phyloP scores from a whole-genome alignment of 2,797 vertebrate genomes.

The Bovichtus diacanthus region DNA sequence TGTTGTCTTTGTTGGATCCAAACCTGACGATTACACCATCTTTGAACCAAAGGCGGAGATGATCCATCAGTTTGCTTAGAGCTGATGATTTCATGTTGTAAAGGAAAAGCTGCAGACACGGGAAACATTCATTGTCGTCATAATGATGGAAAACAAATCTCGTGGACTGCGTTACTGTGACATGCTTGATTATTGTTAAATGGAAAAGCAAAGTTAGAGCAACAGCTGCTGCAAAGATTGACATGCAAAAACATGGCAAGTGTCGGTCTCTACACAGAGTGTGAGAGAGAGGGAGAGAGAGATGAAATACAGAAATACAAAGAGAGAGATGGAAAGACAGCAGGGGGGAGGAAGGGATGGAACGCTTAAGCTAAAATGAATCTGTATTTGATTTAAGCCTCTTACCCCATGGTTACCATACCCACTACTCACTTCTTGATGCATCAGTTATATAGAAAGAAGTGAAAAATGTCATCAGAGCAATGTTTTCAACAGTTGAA shows the following conservation, averaged over 20 bases:
- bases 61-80: constrained; percentile 34
- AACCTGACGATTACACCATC: constrained; percentile 21
- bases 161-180: background rate
- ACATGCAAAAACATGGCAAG: constrained; percentile 20
- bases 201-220: background rate
- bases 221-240: constrained; percentile 7
- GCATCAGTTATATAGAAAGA: too few species aligned
- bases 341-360: constrained; percentile 38
- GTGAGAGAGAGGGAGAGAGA: constrained; percentile 17
- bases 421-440: constrained; percentile 33
- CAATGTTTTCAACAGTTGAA: too few species aligned
- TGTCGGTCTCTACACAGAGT: constrained; percentile 14
- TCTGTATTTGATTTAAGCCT: constrained; percentile 79
- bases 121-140: constrained; percentile 11
- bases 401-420: constrained; percentile 66
- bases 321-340: constrained; percentile 14
- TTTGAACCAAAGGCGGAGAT: constrained; percentile 31
- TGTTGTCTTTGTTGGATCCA: constrained; percentile 46
- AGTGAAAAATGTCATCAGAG: too few species aligned
- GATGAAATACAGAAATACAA: constrained; percentile 20
- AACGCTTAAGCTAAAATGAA: constrained; percentile 61
- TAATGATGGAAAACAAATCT: constrained; percentile 18
- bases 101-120: constrained; percentile 10
- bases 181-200: constrained; percentile 4
- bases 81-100: constrained; percentile 29